Conservation (phyloP, 2,113 vertebrate species). For the Lamprologus speciosus region DNA sequence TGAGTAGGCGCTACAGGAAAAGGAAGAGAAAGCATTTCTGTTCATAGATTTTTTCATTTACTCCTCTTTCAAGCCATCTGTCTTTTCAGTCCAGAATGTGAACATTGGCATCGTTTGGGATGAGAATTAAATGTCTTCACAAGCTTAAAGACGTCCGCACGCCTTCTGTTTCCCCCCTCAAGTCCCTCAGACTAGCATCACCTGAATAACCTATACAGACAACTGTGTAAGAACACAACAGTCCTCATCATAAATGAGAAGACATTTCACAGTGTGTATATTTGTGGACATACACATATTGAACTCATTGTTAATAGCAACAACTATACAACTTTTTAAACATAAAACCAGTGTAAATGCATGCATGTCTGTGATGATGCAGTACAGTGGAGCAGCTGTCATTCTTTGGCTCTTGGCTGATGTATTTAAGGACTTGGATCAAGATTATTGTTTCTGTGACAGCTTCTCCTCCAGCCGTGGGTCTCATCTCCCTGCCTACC, state of each 20-base stretch:
- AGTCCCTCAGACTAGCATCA: background rate
- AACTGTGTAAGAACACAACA: background rate
- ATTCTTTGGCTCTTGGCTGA: background rate
- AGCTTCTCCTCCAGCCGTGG: background rate
- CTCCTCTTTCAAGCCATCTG: background rate
- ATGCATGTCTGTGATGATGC: background rate
- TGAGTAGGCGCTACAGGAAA: background rate
- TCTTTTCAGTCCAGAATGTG: background rate
- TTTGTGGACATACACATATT: background rate
- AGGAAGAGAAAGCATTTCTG: background rate
- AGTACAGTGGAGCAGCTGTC: background rate
- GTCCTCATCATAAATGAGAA: background rate
- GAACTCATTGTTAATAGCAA: background rate
- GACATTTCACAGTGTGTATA: background rate
- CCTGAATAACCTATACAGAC: background rate
- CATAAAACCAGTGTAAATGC: background rate
- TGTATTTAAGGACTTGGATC: background rate
- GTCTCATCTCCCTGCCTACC: background rate
- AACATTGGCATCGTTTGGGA: background rate
- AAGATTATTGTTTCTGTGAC: background rate
- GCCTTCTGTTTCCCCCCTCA: background rate
- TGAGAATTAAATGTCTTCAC: background rate
- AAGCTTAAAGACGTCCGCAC: rapidly evolving
- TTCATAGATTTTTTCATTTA: background rate
- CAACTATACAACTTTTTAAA: background rate